Percentiles rank a stretch among this genome's conserved stretches.
Conservation (phyloP, 1,140 invertebrate genomes). For the Diabrotica undecimpunctata region DNA sequence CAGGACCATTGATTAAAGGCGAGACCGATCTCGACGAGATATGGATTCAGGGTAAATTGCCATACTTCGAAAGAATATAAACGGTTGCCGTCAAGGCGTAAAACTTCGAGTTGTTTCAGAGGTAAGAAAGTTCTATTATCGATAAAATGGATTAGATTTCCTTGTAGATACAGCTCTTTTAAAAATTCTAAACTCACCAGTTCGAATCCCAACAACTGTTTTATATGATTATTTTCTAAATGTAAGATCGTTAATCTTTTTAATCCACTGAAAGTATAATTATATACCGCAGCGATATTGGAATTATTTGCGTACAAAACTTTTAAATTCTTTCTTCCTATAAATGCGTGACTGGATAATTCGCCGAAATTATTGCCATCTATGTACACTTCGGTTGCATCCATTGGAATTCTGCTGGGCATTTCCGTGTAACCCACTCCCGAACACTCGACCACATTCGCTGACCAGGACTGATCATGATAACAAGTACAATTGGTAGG, state of each 20-base stretch:
- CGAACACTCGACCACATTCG: slow-evolving; percentile 90
- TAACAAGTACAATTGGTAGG: slow-evolving; percentile 91
- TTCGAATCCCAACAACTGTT: slow-evolving; percentile 77
- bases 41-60: slow-evolving; percentile 71
- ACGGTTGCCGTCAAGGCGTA: slow-evolving; percentile 80
- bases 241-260: slow-evolving; percentile 73
- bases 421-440: slow-evolving; percentile 73
- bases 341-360: slow-evolving; percentile 84
- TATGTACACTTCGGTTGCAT: slow-evolving; percentile 88
- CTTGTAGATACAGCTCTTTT: slow-evolving; percentile 81
- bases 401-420: slow-evolving; percentile 87
- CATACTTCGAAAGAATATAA: slow-evolving; percentile 75
- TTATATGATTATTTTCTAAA: slow-evolving; percentile 80
- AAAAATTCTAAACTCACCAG: slow-evolving; percentile 76
- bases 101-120: slow-evolving; percentile 75
- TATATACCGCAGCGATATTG: slow-evolving; percentile 77
- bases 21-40: slow-evolving; percentile 73
- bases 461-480: slow-evolving; percentile 90
- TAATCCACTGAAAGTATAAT: slow-evolving; percentile 86
- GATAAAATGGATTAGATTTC: slow-evolving; percentile 79
- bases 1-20: slow-evolving; percentile 88
- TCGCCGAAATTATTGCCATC: slow-evolving; percentile 87
- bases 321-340: slow-evolving; percentile 83
- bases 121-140: slow-evolving; percentile 80
- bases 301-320: slow-evolving; percentile 86